phyloP scores from a whole-genome alignment of 1,140 invertebrate species.

The Sarcophaga peregrina region DNA sequence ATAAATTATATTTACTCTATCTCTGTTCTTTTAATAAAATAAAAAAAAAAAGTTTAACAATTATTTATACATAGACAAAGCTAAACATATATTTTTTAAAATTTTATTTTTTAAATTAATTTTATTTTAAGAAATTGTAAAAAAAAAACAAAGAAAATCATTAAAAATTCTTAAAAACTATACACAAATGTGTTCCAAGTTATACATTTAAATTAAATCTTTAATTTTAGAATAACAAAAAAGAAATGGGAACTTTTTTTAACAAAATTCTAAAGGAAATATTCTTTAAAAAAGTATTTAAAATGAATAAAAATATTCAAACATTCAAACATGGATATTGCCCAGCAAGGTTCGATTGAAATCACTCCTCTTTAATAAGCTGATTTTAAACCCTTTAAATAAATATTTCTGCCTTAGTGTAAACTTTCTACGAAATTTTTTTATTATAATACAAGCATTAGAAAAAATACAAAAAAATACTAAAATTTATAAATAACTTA shows the following conservation, averaged over 20 bases:
- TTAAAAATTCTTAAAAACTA: not conserved
- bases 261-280: not conserved
- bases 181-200: not conserved
- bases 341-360: too few relatives aligned
- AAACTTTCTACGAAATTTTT: too few relatives aligned
- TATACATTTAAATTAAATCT: not conserved
- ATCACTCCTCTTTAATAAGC: too few relatives aligned
- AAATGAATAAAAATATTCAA: not conserved
- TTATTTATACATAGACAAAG: slow-evolving; percentile 6
- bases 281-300: not conserved
- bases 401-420: too few relatives aligned
- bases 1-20: slow-evolving; percentile 33
- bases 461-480: too few relatives aligned
- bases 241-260: not conserved
- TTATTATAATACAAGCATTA: too few relatives aligned
- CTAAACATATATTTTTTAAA: not conserved
- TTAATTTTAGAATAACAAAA: not conserved
- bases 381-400: too few relatives aligned
- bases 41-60: slow-evolving; percentile 10
- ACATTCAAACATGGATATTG: too few relatives aligned
- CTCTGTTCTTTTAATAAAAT: not conserved
- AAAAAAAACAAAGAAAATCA: not conserved
- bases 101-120: slow-evolving; percentile 17
- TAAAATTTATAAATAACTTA: too few relatives aligned
- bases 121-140: not conserved